Conservation (phyloP, 2,113 vertebrate species). For the Cebus imitator region DNA sequence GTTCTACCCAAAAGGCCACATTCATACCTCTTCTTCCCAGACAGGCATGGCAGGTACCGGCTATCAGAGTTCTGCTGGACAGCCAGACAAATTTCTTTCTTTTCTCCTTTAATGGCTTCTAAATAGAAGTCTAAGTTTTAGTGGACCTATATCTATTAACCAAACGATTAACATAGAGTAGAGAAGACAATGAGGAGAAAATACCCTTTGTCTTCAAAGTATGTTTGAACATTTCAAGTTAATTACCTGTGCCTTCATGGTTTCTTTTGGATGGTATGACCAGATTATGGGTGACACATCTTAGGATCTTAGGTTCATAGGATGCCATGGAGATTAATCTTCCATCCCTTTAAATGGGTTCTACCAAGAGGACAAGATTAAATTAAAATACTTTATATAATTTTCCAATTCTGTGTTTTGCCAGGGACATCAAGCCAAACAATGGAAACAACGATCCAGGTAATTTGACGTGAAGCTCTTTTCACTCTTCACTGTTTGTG, state of each 20-base stretch:
- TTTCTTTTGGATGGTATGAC: not conserved
- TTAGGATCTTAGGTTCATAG: not conserved
- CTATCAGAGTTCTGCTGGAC: not conserved
- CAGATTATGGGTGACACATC: not conserved
- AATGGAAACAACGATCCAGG: not conserved
- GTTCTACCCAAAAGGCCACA: not conserved
- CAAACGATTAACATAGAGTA: not conserved
- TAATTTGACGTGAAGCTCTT: not conserved
- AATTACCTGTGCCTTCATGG: not conserved
- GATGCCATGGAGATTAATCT: not conserved
- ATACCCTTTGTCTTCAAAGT: not conserved
- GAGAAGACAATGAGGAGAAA: not conserved
- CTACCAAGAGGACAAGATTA: not conserved
- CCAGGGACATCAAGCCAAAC: not conserved
- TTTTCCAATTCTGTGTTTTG: not conserved
- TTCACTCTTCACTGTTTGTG: not conserved
- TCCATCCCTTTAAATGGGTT: not conserved
- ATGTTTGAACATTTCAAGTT: not conserved
- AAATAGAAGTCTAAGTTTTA: not conserved
- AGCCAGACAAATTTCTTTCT: not conserved
- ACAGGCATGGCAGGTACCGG: not conserved
- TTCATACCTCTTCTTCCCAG: not conserved
- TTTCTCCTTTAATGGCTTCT: not conserved
- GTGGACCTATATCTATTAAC: not conserved
- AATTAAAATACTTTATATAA: not conserved